phyloP scores from a whole-genome alignment of 2,797 vertebrate genomes.

The Enteromius viviparus region DNA sequence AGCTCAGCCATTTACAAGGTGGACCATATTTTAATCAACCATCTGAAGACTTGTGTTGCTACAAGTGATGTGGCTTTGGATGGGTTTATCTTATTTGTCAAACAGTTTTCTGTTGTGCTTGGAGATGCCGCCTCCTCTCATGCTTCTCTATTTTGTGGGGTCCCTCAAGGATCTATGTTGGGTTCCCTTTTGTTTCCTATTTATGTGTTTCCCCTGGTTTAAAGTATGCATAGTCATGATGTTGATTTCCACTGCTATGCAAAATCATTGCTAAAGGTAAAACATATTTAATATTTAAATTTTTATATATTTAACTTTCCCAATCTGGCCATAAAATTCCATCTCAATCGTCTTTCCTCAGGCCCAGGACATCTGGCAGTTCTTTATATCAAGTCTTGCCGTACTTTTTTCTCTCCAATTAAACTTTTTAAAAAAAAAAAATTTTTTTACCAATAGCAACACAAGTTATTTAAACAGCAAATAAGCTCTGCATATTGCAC shows the following conservation, averaged over 20 bases:
- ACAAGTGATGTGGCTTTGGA: not conserved
- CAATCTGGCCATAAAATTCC: not conserved
- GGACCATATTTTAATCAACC: not conserved
- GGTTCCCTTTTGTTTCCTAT: not conserved
- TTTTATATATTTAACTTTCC: not conserved
- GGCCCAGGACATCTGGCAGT: not conserved
- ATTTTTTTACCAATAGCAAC: not conserved
- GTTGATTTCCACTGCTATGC: not conserved
- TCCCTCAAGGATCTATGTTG: not conserved
- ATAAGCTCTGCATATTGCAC: not conserved
- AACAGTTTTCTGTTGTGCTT: not conserved
- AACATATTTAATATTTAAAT: not conserved
- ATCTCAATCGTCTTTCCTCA: not conserved
- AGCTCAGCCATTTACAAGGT: not conserved
- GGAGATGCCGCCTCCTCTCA: not conserved
- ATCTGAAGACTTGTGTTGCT: not conserved
- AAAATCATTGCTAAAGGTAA: not conserved
- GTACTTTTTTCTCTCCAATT: not conserved
- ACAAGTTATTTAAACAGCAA: not conserved
- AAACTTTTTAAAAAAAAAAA: too few relatives aligned
- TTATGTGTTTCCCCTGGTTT: not conserved
- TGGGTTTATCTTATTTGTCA: not conserved
- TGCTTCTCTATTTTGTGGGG: not conserved
- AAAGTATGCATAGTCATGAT: not conserved
- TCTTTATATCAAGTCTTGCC: not conserved